Conservation (phyloP, 2,888 invertebrate genomes). For the Busseola fusca region DNA sequence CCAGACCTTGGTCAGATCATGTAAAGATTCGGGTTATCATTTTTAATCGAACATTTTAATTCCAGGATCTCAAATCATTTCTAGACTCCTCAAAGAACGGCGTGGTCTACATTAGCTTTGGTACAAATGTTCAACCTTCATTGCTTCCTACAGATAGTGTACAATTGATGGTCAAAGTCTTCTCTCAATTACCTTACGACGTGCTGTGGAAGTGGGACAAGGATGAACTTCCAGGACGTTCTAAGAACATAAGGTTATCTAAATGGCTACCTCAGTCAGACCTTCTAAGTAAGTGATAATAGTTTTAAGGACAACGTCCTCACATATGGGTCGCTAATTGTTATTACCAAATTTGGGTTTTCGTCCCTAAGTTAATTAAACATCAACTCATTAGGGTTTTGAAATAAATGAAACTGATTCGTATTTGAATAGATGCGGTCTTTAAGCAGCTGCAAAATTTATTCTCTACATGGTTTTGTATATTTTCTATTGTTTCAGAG, state of each 20-base stretch:
- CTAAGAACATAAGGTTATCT: conserved; percentile 74
- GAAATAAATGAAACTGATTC: conserved; percentile 21
- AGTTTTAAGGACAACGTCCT: conserved; percentile 2
- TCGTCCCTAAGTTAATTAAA: conserved; percentile 16
- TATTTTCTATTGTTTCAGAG: not conserved
- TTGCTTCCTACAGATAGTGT: conserved; percentile 70
- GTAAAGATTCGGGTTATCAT: not conserved
- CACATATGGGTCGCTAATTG: not conserved
- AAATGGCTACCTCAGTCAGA: conserved; percentile 68
- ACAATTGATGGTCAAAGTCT: conserved; percentile 69
- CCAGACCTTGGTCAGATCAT: not conserved
- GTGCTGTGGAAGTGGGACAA: conserved; percentile 75
- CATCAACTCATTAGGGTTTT: conserved; percentile 18
- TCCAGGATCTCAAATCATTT: conserved; percentile 74
- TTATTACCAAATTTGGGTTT: conserved; percentile 13
- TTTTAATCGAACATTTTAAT: not conserved
- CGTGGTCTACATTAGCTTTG: conserved; percentile 82
- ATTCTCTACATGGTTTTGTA: not conserved
- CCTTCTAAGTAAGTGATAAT: conserved; percentile 31
- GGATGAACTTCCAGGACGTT: conserved; percentile 49
- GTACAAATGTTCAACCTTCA: conserved; percentile 75
- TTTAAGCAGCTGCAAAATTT: not conserved
- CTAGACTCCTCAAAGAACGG: conserved; percentile 77
- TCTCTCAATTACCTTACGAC: conserved; percentile 79
- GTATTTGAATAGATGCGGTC: not conserved